phyloP scores from a whole-genome alignment of 2,888 invertebrate species.

The Coenonympha arcania region DNA sequence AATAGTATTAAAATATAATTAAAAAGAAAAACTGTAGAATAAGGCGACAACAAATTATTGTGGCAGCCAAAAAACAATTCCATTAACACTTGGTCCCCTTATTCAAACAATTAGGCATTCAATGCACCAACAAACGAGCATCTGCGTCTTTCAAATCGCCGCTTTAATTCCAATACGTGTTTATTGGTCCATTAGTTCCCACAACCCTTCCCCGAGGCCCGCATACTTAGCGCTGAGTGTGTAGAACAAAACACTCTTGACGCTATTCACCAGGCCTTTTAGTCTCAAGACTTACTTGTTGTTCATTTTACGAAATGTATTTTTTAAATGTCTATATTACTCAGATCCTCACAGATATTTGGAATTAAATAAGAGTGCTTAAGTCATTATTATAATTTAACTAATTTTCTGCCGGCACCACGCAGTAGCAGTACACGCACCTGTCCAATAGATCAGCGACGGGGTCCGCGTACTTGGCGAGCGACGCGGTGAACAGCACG shows the following conservation, averaged over 20 bases:
- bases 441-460: conserved; percentile 97
- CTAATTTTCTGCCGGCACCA: too few relatives aligned
- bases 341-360: too few relatives aligned
- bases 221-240: conserved; percentile 18
- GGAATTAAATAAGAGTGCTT: too few relatives aligned
- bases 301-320: conserved; percentile 10
- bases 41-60: not conserved
- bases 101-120: conserved; percentile 16
- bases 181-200: conserved; percentile 19
- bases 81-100: conserved; percentile 13
- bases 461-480: conserved; percentile 99
- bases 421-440: too few relatives aligned
- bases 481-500: conserved; percentile 98
- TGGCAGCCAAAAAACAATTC: not conserved
- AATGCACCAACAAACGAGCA: conserved; percentile 7
- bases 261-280: conserved; percentile 22
- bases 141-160: conserved; percentile 11
- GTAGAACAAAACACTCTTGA: conserved; percentile 21
- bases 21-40: too few relatives aligned
- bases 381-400: too few relatives aligned
- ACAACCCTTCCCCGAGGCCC: conserved; percentile 19
- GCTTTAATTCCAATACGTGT: conserved; percentile 15
- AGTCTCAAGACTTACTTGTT: conserved; percentile 17
- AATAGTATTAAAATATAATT: too few relatives aligned
- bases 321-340: not conserved